Base-by-base conservation (phyloP, 2,888 invertebrate genomes). In the Leucozona laternaria region DNA sequence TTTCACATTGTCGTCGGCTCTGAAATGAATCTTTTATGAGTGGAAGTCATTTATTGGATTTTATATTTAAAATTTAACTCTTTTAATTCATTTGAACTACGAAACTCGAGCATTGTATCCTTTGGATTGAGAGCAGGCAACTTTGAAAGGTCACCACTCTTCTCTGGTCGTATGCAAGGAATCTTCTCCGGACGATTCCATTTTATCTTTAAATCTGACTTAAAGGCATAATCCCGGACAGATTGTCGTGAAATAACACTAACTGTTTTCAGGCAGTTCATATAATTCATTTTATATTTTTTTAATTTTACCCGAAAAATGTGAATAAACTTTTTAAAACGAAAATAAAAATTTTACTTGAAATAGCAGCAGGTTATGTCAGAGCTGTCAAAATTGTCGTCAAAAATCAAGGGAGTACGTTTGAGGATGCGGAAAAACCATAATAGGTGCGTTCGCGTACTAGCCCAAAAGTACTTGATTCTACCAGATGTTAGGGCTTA, bases 121-220 rank as follows among this genome's bases (percentile, higher is more conserved):
- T 92, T 92, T n/a, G 93, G 90, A 80, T 95, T 84, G n/a, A 96
- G 90, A 1, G 93, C 88, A 1, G 94, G 93, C 53, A 95, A 90
- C 20, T 94, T 91, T 86, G 94, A 94, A 40, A 95, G 92, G 91
- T 97, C 97, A 0, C 97, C 96, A 88, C 95, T 95, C 90, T 94
- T 95, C 89, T 94, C 94, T 0, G 96, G 95, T 89, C 95, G 94
- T 83, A 94, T 94, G 58, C 94, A 94, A 0, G 95, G 93, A 22
- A 96, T 93, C 90, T 95, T 95, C 34, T 94, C 94, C 0, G 97
- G 97, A 34, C 95, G 94, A 7, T 95, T 94, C 97, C 97, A 97
- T 93, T 96, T 95, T 58, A 97, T 95, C 92, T 96, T 95, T 43
- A 96, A 92, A 89, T 95, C 94, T 37, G 95, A 95, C 91, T 96